A percentile compares a stretch with the other conserved stretches of the same genome.
Conservation (phyloP, 1,140 invertebrate species). For the Lethocerus indicus region DNA sequence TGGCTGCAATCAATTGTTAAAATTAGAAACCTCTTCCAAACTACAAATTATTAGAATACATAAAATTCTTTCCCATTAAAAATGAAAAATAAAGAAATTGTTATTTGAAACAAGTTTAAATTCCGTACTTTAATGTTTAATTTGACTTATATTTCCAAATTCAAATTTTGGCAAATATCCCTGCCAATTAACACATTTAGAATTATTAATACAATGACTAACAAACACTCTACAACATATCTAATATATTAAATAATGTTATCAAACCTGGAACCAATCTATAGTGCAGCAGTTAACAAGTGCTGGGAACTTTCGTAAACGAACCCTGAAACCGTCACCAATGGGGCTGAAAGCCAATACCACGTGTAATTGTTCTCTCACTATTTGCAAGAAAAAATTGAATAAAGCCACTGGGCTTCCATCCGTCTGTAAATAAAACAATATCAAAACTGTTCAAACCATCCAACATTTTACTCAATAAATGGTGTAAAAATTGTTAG, state of each 20-base stretch:
- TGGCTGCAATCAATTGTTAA: conserved; percentile 29
- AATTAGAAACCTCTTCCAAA: background rate
- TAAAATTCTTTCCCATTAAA: background rate
- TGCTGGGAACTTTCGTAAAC: conserved; percentile 83
- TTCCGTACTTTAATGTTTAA: background rate
- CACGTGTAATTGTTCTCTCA: conserved; percentile 84
- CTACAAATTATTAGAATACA: background rate
- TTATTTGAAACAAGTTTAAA: background rate
- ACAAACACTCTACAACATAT: background rate
- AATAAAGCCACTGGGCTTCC: conserved; percentile 80
- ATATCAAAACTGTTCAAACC: too few relatives aligned
- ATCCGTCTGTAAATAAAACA: conserved; percentile 49
- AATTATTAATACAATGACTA: background rate
- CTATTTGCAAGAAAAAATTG: conserved; percentile 79
- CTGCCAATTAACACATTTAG: background rate
- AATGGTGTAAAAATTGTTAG: too few relatives aligned
- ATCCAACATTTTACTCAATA: too few relatives aligned
- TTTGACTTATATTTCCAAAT: background rate
- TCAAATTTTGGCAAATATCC: background rate
- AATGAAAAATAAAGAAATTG: too few relatives aligned
- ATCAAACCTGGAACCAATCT: conserved; percentile 82
- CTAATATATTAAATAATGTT: background rate
- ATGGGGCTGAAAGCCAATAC: conserved; percentile 87
- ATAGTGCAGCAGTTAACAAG: conserved; percentile 94
- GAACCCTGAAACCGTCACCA: conserved; percentile 64